A percentile compares a stretch with the other conserved stretches of the same genome.
phyloP scores from a whole-genome alignment of 35 echinoderm and acorn worm genomes.

The Eucidaris tribuloides region DNA sequence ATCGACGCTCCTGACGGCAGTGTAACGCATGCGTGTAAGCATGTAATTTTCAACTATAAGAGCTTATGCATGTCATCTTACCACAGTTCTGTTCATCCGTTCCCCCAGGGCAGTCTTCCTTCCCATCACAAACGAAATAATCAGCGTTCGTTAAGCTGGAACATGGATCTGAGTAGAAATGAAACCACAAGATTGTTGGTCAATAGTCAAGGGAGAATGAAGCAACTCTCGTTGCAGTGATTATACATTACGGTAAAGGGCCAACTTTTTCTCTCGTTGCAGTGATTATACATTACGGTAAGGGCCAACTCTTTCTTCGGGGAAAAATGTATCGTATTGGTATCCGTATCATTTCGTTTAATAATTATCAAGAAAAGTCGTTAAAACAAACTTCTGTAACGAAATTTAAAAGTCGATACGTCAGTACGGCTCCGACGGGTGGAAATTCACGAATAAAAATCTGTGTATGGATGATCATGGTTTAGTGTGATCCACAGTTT shows the following conservation, averaged over 20 bases:
- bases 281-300: neutral
- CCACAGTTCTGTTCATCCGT: neutral
- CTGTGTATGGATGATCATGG: too few relatives aligned
- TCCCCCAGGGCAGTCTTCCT: constrained; percentile 5
- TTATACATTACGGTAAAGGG: neutral
- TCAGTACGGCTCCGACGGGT: too few relatives aligned
- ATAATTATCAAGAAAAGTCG: too few relatives aligned
- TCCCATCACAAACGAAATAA: constrained; percentile 3
- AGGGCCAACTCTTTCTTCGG: neutral
- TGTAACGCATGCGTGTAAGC: too few relatives aligned
- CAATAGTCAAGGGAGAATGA: neutral
- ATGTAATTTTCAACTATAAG: too few relatives aligned
- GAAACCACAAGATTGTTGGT: neutral
- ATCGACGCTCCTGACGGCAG: too few relatives aligned
- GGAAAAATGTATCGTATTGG: neutral
- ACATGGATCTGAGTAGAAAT: neutral
- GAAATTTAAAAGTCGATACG: too few relatives aligned
- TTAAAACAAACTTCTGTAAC: too few relatives aligned
- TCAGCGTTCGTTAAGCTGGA: neutral
- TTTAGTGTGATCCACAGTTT: too few relatives aligned
- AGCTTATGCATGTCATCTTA: too few relatives aligned
- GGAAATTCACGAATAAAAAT: too few relatives aligned
- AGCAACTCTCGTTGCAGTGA: neutral
- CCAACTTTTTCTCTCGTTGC: neutral
- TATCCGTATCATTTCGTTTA: too few relatives aligned